phyloP scores from a whole-genome alignment of 2,797 vertebrate genomes.

The Pseudomugil tenellus region DNA sequence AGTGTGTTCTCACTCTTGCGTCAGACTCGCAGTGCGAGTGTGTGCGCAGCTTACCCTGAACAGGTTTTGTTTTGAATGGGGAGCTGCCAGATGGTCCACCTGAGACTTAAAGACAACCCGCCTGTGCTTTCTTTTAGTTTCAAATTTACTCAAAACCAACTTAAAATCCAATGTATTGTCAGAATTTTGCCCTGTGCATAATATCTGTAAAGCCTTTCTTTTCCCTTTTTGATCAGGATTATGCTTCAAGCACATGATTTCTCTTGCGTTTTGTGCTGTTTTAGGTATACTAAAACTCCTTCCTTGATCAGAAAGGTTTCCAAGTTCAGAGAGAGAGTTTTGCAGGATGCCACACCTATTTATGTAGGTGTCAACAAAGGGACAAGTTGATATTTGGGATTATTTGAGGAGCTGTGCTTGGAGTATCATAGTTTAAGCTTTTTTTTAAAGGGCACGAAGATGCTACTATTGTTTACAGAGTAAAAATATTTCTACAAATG shows the following conservation, averaged over 20 bases:
- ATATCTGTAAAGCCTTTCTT: neutral
- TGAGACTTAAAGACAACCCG: conserved; percentile 62
- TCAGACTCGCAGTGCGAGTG: conserved; percentile 26
- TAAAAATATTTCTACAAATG: conserved; percentile 15
- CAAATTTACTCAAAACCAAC: conserved; percentile 35
- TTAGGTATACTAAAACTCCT: conserved; percentile 59
- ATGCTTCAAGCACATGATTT: conserved; percentile 39
- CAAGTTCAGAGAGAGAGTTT: conserved; percentile 32
- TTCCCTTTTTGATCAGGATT: conserved; percentile 31
- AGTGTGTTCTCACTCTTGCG: conserved; percentile 53
- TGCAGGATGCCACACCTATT: conserved; percentile 16
- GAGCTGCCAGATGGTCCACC: conserved; percentile 62
- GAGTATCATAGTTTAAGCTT: neutral
- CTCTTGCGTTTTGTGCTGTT: conserved; percentile 40
- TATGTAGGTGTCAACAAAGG: conserved; percentile 22
- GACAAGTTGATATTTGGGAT: conserved; percentile 12
- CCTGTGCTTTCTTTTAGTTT: conserved; percentile 18
- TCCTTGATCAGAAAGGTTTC: conserved; percentile 66
- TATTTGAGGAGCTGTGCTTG: conserved; percentile 46
- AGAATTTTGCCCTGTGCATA: conserved; percentile 16
- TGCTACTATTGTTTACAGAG: conserved; percentile 16
- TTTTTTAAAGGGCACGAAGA: neutral
- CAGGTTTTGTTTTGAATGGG: conserved; percentile 58
- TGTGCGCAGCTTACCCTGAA: conserved; percentile 40
- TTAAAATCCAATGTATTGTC: conserved; percentile 32